A percentile compares a stretch with the other conserved stretches of the same genome.
phyloP scores from a whole-genome alignment of 2,113 vertebrate species.

The Stigmatopora nigra region DNA sequence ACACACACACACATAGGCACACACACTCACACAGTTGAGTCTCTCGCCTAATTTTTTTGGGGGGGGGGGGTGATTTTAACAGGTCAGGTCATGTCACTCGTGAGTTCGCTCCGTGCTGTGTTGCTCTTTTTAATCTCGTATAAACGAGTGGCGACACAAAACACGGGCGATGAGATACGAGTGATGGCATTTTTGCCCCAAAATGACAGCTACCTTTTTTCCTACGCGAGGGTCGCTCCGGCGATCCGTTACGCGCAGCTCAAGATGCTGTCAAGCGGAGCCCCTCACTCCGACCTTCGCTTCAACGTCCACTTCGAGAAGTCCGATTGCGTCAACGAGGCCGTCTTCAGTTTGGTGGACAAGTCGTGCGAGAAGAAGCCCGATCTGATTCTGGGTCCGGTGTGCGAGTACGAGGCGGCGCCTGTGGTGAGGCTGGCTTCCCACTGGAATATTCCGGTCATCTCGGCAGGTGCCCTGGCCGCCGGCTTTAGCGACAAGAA shows the following conservation, averaged over 20 bases:
- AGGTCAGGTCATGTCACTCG: conserved; percentile 61
- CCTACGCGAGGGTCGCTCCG: conserved; percentile 76
- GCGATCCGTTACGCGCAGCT: conserved; percentile 84
- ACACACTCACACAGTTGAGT: conserved; percentile 8
- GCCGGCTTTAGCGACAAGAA: conserved; percentile 77
- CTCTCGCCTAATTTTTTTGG: background rate
- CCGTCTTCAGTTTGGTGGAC: conserved; percentile 82
- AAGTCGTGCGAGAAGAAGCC: conserved; percentile 73
- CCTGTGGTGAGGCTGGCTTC: conserved; percentile 84
- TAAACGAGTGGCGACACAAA: conserved; percentile 50
- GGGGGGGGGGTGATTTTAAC: conserved; percentile 5
- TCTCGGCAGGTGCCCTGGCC: conserved; percentile 90
- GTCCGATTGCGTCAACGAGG: conserved; percentile 81
- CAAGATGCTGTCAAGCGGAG: conserved; percentile 63
- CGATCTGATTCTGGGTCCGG: conserved; percentile 86
- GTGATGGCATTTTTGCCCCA: conserved; percentile 83
- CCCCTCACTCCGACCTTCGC: conserved; percentile 65
- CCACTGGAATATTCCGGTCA: conserved; percentile 89
- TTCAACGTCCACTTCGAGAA: conserved; percentile 80
- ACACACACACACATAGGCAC: too few species aligned
- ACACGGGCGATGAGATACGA: conserved; percentile 69
- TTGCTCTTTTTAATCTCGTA: conserved; percentile 57
- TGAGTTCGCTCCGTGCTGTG: conserved; percentile 30
- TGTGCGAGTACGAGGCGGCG: conserved; percentile 93
- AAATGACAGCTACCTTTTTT: conserved; percentile 88